Base-by-base conservation (phyloP, 1,140 invertebrate genomes). In the Bilobella aurantiaca region DNA sequence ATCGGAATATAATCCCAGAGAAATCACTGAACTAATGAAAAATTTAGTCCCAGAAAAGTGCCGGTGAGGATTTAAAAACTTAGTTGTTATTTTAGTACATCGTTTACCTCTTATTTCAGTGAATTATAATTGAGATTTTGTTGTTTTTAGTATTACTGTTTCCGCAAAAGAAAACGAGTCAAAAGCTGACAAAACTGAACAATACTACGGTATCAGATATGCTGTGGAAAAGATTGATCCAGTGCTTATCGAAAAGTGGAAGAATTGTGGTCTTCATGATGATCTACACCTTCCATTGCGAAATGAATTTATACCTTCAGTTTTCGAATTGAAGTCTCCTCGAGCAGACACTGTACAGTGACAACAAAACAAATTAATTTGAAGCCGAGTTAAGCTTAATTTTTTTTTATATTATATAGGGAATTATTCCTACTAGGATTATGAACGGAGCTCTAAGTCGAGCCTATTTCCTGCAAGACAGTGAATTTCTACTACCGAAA, bases 381-480 rank as follows among this genome's bases (percentile, higher is more conserved):
- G 8, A 8, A 42, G 37, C 8, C 8, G n/a, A 8, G 25, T 32
- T 59, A 8, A 59, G 56, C 31, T 68, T 18, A 49, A 16, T 25
- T 18, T 27, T 73, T 72, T 12, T n/a, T n/a, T n/a, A 58, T 62
- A 53, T 72, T 56, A 28, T 61, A 76, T 63, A 75, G 14, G 78
- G 81, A 0, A 83, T 85, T 56, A 81, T 83, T 77, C 92, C 92
- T 1, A 70, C 77, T 3, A 87, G 93, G 64, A 84, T 93, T 62
- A 81, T 87, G 77, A 90, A 96, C 73, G 87, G 85, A 12, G 80
- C 85, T 0, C 78, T 91, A 47, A 82, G 87, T 66, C 80, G 91
- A 69, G 78, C 93, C 0, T 98, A 94, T 95, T 95, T 87, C 77
- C 95, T 96, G 75, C 90, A 94, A 77, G 95, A 98, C 78, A 86